Conservation (phyloP, 2,113 vertebrate genomes). For the Cranoglanis bouderius region DNA sequence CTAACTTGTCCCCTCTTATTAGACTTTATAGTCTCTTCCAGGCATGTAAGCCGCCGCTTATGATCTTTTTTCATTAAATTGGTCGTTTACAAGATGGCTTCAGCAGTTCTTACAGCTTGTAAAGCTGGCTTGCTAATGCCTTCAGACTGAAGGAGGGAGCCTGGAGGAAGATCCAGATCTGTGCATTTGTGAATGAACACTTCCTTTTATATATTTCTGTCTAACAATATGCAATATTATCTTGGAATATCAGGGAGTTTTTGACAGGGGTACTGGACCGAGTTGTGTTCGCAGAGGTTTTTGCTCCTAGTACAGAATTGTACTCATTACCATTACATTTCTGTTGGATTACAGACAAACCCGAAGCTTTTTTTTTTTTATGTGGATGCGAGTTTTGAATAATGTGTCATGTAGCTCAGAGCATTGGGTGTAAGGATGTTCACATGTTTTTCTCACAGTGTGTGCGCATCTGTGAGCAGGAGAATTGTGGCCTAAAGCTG, state of each 20-base stretch:
- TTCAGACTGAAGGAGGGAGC: constrained; percentile 4
- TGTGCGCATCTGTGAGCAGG: constrained; percentile 26
- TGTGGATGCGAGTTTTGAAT: background rate
- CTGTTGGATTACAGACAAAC: background rate
- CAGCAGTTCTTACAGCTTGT: constrained; percentile 62
- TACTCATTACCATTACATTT: constrained; percentile 25
- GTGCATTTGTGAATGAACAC: background rate
- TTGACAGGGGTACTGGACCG: background rate
- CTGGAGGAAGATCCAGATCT: background rate
- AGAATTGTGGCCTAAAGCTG: constrained; percentile 47
- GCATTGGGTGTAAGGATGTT: constrained; percentile 3
- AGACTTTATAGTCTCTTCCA: constrained; percentile 60
- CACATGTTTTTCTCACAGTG: constrained; percentile 9
- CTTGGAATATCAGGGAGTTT: background rate
- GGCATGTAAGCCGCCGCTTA: constrained; percentile 64
- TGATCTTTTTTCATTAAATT: constrained; percentile 64
- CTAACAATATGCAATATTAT: background rate
- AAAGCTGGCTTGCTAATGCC: constrained; percentile 53
- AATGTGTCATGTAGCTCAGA: background rate
- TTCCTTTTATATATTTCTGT: background rate
- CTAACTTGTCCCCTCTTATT: constrained; percentile 48
- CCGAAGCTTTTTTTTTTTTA: background rate
- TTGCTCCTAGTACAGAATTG: background rate
- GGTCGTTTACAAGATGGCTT: constrained; percentile 64
- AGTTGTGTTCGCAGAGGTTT: background rate